A percentile compares a stretch with the other conserved stretches of the same genome.
phyloP scores from a whole-genome alignment of 2,888 invertebrate genomes.

The Gortyna flavago region DNA sequence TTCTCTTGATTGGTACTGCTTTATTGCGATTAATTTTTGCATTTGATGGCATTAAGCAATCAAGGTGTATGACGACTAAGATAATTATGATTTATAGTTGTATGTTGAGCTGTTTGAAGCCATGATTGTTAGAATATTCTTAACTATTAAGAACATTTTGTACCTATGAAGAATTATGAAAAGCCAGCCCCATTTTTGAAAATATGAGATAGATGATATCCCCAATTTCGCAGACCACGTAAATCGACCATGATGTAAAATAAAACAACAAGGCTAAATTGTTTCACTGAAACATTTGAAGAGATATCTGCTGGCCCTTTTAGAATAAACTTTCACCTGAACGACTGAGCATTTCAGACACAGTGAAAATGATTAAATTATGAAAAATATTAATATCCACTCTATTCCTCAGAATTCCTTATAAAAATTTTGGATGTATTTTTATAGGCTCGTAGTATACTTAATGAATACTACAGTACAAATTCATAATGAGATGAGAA shows the following conservation, averaged over 20 bases:
- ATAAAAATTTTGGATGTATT: not conserved
- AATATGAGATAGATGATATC: conserved; percentile 11
- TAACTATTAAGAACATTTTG: not conserved
- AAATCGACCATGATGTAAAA: no score
- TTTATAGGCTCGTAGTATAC: not conserved
- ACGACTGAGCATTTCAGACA: not conserved
- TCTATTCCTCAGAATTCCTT: not conserved
- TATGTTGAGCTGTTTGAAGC: conserved; percentile 3
- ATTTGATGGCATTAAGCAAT: conserved; percentile 54
- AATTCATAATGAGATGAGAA: conserved; percentile 58
- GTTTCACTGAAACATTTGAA: not conserved
- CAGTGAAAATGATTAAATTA: not conserved
- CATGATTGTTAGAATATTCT: conserved; percentile 5
- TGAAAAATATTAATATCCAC: not conserved
- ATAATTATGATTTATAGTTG: conserved; percentile 23
- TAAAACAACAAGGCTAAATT: conserved; percentile 1
- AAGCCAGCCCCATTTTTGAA: not conserved
- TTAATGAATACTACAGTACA: conserved; percentile 2
- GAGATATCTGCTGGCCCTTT: conserved; percentile 11
- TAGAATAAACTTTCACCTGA: not conserved
- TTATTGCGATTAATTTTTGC: conserved; percentile 56
- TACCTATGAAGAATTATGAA: not conserved
- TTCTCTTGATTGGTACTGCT: conserved; percentile 61
- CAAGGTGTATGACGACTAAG: conserved; percentile 20
- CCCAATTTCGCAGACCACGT: not conserved